Evolutionary conservation across 1,140 invertebrate genomes (phyloP), one percentile per base, ranked within the genome.

Genomic region (Drosophila burlai): DNA sequence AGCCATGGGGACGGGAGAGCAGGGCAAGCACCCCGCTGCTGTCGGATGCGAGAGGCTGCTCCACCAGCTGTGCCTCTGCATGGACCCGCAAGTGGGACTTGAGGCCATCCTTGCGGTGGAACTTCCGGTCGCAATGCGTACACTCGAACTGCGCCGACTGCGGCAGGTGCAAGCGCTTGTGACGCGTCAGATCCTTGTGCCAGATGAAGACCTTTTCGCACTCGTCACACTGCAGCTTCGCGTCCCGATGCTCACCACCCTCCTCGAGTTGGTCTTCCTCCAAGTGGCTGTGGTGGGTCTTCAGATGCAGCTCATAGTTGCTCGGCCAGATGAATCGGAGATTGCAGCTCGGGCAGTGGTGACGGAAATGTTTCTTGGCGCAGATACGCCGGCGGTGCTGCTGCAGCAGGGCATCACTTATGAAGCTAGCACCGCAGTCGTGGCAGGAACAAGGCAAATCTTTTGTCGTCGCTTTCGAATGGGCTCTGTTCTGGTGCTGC

Each of bases 151-250:
- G 90, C 58, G 93, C 93, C 13, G 93, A 92, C 29, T 91, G 81
- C 1, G 93, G 92, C 67, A 93, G 90, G 63, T 95, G 94, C 38
- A 93, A 85, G 38, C 93, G 94, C 16, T 85, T 91, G 76, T 94
- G 94, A 45, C 93, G 94, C 11, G 93, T 93, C 0, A 95, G 89
- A 71, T 94, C 92, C 64, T 94, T 94, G 64, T 93, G 94, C 93
- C 93, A 94, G 29, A 92, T 92, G 54, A 94, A 94, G 1, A 89
- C 80, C 87, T 94, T 94, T 10, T 93, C 92, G 62, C 94, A 95
- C 5, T 92, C 91, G 31, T 93, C 83, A 83, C 94, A 95, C 45
- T 93, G 87, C 50, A 94, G 91, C 50, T 81, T 92, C 13, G 55
- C 50, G 0, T 54, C 50, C 10, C 50, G 62, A 10, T 46, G 71